phyloP scores from a whole-genome alignment of 2,797 vertebrate species.

The Nannoperca obscura region DNA sequence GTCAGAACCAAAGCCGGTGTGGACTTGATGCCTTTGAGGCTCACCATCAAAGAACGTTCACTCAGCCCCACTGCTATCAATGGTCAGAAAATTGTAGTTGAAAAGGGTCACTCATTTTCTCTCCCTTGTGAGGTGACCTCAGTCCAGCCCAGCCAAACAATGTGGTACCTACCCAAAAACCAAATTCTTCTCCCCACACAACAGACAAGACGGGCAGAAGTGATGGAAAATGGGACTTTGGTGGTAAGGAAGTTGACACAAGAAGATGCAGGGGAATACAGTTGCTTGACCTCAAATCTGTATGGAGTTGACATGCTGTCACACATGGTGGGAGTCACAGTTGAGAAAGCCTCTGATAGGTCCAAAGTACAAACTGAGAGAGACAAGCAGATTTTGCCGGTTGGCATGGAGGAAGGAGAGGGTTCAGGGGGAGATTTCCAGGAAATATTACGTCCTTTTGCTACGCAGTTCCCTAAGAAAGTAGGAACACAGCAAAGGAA shows the following conservation, averaged over 20 bases:
- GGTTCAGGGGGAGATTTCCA: slow-evolving; percentile 82
- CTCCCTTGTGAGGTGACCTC: slow-evolving; percentile 84
- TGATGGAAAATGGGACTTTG: slow-evolving; percentile 84
- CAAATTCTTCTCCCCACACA: slow-evolving; percentile 78
- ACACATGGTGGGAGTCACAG: slow-evolving; percentile 80
- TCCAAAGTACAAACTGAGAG: slow-evolving; percentile 48
- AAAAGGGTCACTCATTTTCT: slow-evolving; percentile 72
- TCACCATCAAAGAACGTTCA: slow-evolving; percentile 81
- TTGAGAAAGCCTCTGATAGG: slow-evolving; percentile 55
- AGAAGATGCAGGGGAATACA: slow-evolving; percentile 86
- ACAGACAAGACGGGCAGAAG: slow-evolving; percentile 71
- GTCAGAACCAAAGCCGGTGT: slow-evolving; percentile 77
- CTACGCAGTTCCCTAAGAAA: slow-evolving; percentile 75
- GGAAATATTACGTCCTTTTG: slow-evolving; percentile 74
- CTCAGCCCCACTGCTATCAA: slow-evolving; percentile 83
- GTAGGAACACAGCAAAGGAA: slow-evolving; percentile 59
- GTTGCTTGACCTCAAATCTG: slow-evolving; percentile 84
- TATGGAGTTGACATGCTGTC: slow-evolving; percentile 86
- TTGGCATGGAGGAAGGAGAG: slow-evolving; percentile 66
- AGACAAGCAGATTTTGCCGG: slow-evolving; percentile 42
- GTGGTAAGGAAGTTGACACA: slow-evolving; percentile 73
- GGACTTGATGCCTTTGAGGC: slow-evolving; percentile 81
- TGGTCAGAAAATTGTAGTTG: slow-evolving; percentile 79
- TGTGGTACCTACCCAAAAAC: slow-evolving; percentile 85
- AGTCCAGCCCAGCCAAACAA: slow-evolving; percentile 77